Base-by-base conservation (phyloP, 2,113 vertebrate species). In the Kryptolebias marmoratus region DNA sequence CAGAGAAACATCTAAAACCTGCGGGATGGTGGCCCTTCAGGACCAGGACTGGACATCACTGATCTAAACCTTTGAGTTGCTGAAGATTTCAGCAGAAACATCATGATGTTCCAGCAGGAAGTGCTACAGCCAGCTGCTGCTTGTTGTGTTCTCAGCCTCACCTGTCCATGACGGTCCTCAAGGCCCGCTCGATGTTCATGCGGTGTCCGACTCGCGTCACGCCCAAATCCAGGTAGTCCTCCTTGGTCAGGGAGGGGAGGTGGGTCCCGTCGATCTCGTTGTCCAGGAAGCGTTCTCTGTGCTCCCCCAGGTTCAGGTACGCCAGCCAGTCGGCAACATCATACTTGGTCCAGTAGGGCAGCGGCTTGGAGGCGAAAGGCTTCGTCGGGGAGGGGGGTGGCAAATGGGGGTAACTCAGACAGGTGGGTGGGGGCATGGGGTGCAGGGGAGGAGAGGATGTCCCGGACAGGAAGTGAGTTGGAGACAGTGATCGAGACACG, bases 211-310 rank as follows among this genome's bases (percentile, higher is more conserved):
- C 97, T n/a, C 97, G 94, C 3, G 96, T 98, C 66, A 98, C 97
- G 0, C 97, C 97, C 82, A 98, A 86, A 72, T 98, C 97, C 75
- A 98, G 94, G 63, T 95, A 97, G 83, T 98, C 97, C 54, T 98
- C 97, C 95, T 98, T 98, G 85, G 96, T 97, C 53, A 98, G 90
- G 48, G 96, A 95, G 32, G 97, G 97, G 68, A 98, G 93, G 82
- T 98, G 97, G 12, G 94, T 95, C 48, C 97, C 97, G 8, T 98
- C 96, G 1, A 98, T 98, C 91, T 98, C 97, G n/a, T 98, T 97
- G 93, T 98, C 96, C 75, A 98, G 93, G 93, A 98, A 98, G 18
- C 94, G 94, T 36, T 96, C 97, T 7, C 95, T 91, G 87, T 98
- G 97, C 83, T 98, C 97, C 0, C 94, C 94, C 89, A 98, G 85